Evolutionary conservation across 2,797 vertebrate species (phyloP).

Genomic region (Epinephelus coioides): DNA sequence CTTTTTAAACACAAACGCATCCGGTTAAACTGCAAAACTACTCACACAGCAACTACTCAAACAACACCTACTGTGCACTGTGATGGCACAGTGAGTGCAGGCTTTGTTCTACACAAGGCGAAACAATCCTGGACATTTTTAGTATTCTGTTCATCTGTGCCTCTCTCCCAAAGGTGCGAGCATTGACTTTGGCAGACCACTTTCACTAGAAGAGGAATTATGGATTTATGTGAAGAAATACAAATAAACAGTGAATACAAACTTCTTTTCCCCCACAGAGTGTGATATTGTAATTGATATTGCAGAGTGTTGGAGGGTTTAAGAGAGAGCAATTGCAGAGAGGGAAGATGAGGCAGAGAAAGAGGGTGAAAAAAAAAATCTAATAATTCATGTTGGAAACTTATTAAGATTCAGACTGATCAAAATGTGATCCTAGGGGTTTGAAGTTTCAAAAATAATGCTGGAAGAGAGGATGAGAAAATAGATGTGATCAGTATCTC

Average conservation of each 20-base stretch:
- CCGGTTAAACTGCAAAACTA: conserved; percentile 2
- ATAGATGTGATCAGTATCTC: conserved; percentile 41
- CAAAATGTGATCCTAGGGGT: conserved; percentile 35
- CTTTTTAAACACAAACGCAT: conserved; percentile 20
- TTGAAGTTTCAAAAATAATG: conserved; percentile 39
- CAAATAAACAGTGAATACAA: conserved; percentile 41
- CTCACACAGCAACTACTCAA: neutral
- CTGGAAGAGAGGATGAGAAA: conserved; percentile 31
- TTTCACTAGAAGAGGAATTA: conserved; percentile 37
- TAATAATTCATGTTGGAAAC: conserved; percentile 29
- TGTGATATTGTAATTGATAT: conserved; percentile 34
- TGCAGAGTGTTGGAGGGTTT: conserved; percentile 10
- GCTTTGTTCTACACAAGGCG: conserved; percentile 33
- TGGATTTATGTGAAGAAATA: conserved; percentile 42
- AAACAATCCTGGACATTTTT: conserved; percentile 41
- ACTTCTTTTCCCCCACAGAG: neutral
- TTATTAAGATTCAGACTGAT: conserved; percentile 50
- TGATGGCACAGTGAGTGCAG: conserved; percentile 24
- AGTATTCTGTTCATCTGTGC: conserved; percentile 47
- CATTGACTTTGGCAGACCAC: conserved; percentile 40
- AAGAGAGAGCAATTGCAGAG: neutral
- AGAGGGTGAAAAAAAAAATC: neutral
- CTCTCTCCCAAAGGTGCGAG: conserved; percentile 30
- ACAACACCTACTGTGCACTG: conserved; percentile 22
- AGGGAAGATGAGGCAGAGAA: neutral